Evolutionary conservation across 1,140 invertebrate genomes (phyloP).

Genomic region (Orius insidiosus): DNA sequence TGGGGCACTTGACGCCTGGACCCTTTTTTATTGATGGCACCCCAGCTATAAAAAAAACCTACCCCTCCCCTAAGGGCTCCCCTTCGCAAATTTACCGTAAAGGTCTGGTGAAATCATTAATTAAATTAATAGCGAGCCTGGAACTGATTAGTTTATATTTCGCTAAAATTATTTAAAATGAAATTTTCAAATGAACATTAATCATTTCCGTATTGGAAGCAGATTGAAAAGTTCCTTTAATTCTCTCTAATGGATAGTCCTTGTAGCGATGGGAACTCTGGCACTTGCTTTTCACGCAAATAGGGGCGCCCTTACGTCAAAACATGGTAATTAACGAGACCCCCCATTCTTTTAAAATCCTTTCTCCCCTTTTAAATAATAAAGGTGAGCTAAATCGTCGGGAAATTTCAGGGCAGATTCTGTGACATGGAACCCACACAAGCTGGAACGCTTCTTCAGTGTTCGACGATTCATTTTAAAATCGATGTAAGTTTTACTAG

Average conservation of each 20-base stretch:
- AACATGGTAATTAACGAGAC: too few relatives aligned
- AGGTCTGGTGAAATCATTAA: too few relatives aligned
- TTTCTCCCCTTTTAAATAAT: background rate
- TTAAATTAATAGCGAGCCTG: background rate
- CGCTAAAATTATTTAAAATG: too few relatives aligned
- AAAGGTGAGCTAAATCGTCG: background rate
- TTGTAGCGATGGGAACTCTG: too few relatives aligned
- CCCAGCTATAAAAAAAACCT: background rate
- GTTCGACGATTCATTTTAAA: constrained; percentile 94
- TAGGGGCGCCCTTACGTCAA: too few relatives aligned
- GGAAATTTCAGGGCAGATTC: constrained; percentile 68
- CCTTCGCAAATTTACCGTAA: too few relatives aligned
- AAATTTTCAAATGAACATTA: too few relatives aligned
- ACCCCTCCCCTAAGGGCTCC: background rate
- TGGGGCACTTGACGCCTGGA: background rate
- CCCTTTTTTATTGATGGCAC: too few relatives aligned
- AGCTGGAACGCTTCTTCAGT: constrained; percentile 90
- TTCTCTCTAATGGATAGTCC: too few relatives aligned
- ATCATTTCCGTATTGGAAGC: too few relatives aligned
- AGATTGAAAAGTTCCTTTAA: too few relatives aligned
- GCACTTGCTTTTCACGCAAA: too few relatives aligned
- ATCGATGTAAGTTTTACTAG: constrained; percentile 62
- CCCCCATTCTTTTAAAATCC: background rate
- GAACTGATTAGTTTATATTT: background rate
- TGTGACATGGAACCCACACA: constrained; percentile 99